Conservation (phyloP, 2,888 invertebrate species). For the Scotopteryx bipunctaria region DNA sequence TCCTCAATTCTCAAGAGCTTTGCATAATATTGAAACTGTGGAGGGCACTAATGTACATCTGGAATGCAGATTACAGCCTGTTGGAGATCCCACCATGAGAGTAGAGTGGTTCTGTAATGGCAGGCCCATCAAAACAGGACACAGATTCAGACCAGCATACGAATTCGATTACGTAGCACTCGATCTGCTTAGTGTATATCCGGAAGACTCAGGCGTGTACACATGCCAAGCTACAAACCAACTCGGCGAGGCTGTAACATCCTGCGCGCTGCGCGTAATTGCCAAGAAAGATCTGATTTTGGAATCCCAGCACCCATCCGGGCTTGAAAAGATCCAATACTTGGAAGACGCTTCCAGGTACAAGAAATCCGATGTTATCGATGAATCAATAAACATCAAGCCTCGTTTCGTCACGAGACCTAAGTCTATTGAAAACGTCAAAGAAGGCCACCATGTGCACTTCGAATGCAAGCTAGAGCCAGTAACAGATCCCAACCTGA, state of each 20-base stretch:
- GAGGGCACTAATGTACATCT: constrained; percentile 96
- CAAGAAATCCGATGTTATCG: constrained; percentile 90
- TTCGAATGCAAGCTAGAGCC: constrained; percentile 99
- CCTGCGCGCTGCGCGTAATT: constrained; percentile 94
- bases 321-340: constrained; percentile 95
- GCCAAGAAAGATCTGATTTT: constrained; percentile 94
- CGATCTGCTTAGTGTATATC: constrained; percentile 97
- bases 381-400: constrained; percentile 91
- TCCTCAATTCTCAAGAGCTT: constrained; percentile 92
- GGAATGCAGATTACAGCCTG: constrained; percentile 95
- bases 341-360: constrained; percentile 94
- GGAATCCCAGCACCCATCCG: constrained; percentile 95
- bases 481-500: constrained; percentile 97
- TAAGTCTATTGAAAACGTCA: constrained; percentile 92
- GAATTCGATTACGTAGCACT: constrained; percentile 99
- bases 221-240: constrained; percentile 97
- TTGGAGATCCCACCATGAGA: constrained; percentile 95
- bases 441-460: constrained; percentile 96
- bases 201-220: constrained; percentile 98
- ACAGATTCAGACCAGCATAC: constrained; percentile 97
- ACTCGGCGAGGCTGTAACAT: constrained; percentile 96
- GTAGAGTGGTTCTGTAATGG: constrained; percentile 99
- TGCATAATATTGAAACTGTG: constrained; percentile 95
- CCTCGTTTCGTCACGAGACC: constrained; percentile 94
- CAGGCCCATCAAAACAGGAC: constrained; percentile 94